These are phyloP conservation scores for Seira ritae DNA, from an alignment of 2,888 invertebrate genomes.

Conservation along the genomic window DNA sequence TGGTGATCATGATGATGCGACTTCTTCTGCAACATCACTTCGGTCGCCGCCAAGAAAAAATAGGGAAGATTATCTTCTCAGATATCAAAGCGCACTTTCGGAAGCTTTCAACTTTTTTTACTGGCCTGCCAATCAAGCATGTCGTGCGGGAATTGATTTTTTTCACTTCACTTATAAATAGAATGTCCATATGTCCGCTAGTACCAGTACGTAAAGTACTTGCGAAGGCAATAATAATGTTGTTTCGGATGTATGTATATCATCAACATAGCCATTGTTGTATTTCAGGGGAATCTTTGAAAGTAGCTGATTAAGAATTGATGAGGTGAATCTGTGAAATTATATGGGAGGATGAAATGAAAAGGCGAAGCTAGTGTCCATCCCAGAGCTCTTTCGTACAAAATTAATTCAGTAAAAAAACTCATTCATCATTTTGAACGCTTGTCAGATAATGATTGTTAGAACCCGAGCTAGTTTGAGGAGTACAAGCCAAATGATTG, in stretches of 20 bases:
- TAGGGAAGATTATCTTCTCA: constrained; percentile 8
- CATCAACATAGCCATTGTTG: not conserved
- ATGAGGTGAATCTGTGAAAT: constrained; percentile 46
- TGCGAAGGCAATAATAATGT: too few species aligned
- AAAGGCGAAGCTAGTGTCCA: not conserved
- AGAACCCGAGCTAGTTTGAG: not conserved
- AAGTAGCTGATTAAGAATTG: constrained; percentile 30
- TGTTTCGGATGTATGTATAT: constrained; percentile 1
- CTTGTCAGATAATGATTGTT: constrained; percentile 50
- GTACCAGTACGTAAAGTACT: too few species aligned
- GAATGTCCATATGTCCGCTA: not conserved
- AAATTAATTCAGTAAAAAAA: not conserved
- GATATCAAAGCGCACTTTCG: constrained; percentile 39
- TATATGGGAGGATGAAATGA: constrained; percentile 32
- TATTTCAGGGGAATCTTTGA: not conserved
- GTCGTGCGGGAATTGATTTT: constrained; percentile 44
- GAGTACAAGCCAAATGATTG: not conserved
- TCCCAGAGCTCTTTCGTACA: not conserved
- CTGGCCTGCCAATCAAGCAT: constrained; percentile 45
- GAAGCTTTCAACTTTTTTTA: constrained; percentile 19
- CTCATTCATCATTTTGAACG: constrained; percentile 49
- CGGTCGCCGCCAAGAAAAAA: not conserved
- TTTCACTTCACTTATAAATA: constrained; percentile 39
- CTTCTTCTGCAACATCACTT: not conserved
- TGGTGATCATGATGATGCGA: constrained; percentile 3